Evolutionary conservation across 1,140 invertebrate genomes (phyloP).

Genomic region (Meloidogyne exigua): DNA sequence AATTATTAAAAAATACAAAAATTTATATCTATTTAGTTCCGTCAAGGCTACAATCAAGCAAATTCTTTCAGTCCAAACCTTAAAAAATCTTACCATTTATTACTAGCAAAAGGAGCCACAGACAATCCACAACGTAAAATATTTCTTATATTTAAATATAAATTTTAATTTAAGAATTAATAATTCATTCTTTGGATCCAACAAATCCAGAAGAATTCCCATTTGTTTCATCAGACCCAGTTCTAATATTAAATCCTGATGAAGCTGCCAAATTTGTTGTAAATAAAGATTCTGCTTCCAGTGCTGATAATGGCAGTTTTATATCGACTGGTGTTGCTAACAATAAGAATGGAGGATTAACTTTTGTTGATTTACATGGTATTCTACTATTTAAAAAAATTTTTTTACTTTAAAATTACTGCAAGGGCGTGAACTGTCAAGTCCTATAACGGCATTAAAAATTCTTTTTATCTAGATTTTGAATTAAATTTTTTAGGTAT

Average conservation of each 20-base stretch:
- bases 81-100: conserved; percentile 11
- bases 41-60: conserved; percentile 14
- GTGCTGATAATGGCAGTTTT: not conserved
- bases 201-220: not conserved
- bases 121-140: not conserved
- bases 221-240: not conserved
- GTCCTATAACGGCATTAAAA: not conserved
- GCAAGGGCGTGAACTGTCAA: not conserved
- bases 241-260: not conserved
- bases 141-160: not conserved
- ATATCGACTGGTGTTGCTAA: not conserved
- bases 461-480: not conserved
- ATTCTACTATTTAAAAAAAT: not conserved
- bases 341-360: conserved; percentile 10
- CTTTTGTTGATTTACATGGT: conserved; percentile 23
- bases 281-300: not conserved
- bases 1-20: not conserved
- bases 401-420: too few relatives aligned
- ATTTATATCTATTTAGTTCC: not conserved
- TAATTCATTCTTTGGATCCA: not conserved
- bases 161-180: not conserved
- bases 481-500: conserved; percentile 25
- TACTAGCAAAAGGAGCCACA: not conserved
- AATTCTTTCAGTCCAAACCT: conserved; percentile 16
- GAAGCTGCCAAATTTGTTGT: not conserved